Conservation (phyloP, 2,888 invertebrate species). For the Heteropelma amictum region DNA sequence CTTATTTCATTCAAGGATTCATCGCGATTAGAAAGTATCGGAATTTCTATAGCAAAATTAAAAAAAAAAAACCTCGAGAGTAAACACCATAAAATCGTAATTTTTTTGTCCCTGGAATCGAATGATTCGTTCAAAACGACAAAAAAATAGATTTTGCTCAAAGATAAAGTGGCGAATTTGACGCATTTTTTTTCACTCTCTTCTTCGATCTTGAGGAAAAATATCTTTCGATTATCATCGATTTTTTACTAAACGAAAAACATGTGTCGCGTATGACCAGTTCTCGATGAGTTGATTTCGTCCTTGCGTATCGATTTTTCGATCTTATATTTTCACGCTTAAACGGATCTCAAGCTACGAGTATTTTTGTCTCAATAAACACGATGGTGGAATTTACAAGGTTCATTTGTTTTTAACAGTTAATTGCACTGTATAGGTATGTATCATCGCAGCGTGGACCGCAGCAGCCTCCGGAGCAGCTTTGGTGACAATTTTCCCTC, state of each 20-base stretch:
- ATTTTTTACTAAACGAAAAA: too few species aligned
- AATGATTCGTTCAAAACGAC: too few species aligned
- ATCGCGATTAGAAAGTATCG: slow-evolving; percentile 22
- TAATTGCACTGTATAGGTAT: slow-evolving; percentile 4
- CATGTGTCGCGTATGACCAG: neutral
- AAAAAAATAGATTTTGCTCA: too few species aligned
- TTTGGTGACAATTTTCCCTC: slow-evolving; percentile 35
- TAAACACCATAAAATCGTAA: too few species aligned
- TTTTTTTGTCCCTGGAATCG: too few species aligned
- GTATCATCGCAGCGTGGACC: slow-evolving; percentile 9
- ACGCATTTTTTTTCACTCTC: too few species aligned
- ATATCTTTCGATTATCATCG: too few species aligned
- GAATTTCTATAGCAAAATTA: neutral
- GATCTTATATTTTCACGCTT: slow-evolving; percentile 7
- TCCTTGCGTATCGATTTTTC: neutral
- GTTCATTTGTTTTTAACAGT: slow-evolving; percentile 28
- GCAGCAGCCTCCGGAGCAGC: too few species aligned
- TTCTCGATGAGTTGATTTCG: neutral
- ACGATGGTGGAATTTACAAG: slow-evolving; percentile 3
- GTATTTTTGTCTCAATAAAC: slow-evolving; percentile 21
- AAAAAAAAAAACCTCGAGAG: neutral
- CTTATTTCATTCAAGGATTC: slow-evolving; percentile 11
- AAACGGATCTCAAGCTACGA: slow-evolving; percentile 1
- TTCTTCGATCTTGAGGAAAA: too few species aligned
- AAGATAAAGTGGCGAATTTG: too few species aligned